Percentiles rank a stretch among this genome's conserved stretches.
Evolutionary conservation across 2,113 vertebrate genomes (phyloP).

Genomic region (Aviceda subcristata): DNA sequence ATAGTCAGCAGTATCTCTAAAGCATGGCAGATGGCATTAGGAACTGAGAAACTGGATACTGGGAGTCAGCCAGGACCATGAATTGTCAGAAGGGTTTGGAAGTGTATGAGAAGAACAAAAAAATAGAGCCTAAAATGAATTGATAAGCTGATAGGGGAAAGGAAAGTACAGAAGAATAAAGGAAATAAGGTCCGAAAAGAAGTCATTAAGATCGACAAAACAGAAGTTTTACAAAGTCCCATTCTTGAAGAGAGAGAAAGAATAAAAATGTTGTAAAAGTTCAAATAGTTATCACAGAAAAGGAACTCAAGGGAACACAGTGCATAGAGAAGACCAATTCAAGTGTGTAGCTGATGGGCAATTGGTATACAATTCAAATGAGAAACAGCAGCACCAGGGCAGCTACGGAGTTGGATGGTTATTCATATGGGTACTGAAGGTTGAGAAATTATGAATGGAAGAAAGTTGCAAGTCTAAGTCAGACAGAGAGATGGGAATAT

Average conservation of each 20-base stretch:
- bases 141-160: not conserved
- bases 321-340: not conserved
- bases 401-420: not conserved
- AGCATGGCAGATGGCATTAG: slow-evolving; percentile 41
- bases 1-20: not conserved
- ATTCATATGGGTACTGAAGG: not conserved
- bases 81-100: slow-evolving; percentile 2
- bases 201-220: not conserved
- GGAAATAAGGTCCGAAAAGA: not conserved
- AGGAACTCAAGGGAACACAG: not conserved
- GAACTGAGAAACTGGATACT: slow-evolving; percentile 21
- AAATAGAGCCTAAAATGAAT: not conserved
- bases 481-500: not conserved
- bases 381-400: not conserved
- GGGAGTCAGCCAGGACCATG: slow-evolving; percentile 26
- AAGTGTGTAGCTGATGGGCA: not conserved
- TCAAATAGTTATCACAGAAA: not conserved
- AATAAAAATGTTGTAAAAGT: not conserved
- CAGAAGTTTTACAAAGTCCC: not conserved
- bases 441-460: not conserved
- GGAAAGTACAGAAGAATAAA: not conserved
- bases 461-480: not conserved
- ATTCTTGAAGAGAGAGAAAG: not conserved
- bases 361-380: not conserved
- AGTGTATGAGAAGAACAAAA: not conserved